Evolutionary conservation across 2,888 invertebrate species (phyloP).

Genomic region (Amiota communis): DNA sequence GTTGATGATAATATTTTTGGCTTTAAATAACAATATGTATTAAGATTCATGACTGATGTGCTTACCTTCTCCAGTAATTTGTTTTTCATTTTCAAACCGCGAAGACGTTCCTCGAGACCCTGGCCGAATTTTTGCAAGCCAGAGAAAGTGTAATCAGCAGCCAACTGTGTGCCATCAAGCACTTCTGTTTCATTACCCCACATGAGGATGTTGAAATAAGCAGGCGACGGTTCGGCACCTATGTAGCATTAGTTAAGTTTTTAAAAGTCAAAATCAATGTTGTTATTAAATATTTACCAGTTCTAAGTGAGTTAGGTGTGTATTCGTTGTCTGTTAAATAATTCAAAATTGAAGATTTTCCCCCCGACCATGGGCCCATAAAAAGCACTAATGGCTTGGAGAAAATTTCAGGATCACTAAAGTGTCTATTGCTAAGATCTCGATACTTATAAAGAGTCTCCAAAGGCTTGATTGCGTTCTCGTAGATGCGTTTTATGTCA

Average conservation of each 20-base stretch:
- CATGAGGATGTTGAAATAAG: conserved; percentile 93
- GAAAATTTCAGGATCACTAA: conserved; percentile 95
- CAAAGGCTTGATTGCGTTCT: conserved; percentile 89
- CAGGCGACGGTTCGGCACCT: conserved; percentile 96
- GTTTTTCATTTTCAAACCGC: conserved; percentile 86
- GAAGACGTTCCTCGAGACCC: conserved; percentile 89
- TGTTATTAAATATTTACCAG: conserved; percentile 77
- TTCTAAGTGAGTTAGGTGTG: conserved; percentile 86
- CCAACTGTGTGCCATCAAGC: conserved; percentile 92
- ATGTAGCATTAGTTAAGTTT: background rate
- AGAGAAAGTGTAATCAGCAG: conserved; percentile 95
- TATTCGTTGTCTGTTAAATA: conserved; percentile 92
- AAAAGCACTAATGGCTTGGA: conserved; percentile 93
- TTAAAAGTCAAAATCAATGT: background rate
- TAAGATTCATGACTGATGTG: too few species aligned
- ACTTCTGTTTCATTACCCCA: conserved; percentile 89
- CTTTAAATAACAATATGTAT: too few species aligned
- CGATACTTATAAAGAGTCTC: conserved; percentile 93
- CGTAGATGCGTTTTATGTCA: conserved; percentile 89
- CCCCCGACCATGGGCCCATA: conserved; percentile 97
- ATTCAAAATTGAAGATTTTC: conserved; percentile 95
- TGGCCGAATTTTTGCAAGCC: conserved; percentile 96
- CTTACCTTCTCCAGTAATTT: conserved; percentile 90
- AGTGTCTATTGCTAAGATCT: conserved; percentile 92
- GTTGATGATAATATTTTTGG: too few species aligned